A percentile compares a stretch with the other conserved stretches of the same genome.
Conservation (phyloP, 2,888 invertebrate species). For the Drosophila helvetica region DNA sequence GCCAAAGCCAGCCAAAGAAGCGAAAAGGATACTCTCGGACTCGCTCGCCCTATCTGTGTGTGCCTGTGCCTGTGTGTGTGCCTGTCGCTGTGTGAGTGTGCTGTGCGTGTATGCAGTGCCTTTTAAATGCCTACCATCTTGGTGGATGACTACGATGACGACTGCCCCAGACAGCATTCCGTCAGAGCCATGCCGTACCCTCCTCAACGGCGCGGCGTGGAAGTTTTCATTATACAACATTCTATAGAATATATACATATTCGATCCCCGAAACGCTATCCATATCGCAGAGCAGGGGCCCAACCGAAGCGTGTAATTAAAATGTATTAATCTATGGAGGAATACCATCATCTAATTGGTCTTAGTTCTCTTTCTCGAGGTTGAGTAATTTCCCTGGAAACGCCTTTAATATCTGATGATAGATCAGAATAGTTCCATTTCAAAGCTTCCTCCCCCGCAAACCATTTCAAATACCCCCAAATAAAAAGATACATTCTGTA, state of each 20-base stretch:
- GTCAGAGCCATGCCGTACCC: slow-evolving; percentile 57
- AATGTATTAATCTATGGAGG: slow-evolving; percentile 67
- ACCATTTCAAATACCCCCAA: neutral
- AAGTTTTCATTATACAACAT: slow-evolving; percentile 71
- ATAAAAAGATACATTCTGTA: neutral
- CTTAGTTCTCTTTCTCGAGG: neutral
- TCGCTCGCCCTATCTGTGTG: slow-evolving; percentile 66
- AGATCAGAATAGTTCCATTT: neutral
- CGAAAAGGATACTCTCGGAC: slow-evolving; percentile 76
- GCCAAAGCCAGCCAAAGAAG: slow-evolving; percentile 48
- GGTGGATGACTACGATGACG: slow-evolving; percentile 45
- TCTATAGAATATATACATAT: slow-evolving; percentile 52
- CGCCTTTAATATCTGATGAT: too few relatives aligned
- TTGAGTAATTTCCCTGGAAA: neutral
- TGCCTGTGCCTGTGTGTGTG: slow-evolving; percentile 57
- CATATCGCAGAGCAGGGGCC: slow-evolving; percentile 54
- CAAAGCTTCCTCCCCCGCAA: neutral
- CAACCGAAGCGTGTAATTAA: slow-evolving; percentile 73
- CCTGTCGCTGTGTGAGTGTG: slow-evolving; percentile 20
- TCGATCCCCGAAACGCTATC: slow-evolving; percentile 75
- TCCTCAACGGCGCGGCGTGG: slow-evolving; percentile 64
- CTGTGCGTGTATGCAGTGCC: slow-evolving; percentile 44
- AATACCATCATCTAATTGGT: slow-evolving; percentile 37
- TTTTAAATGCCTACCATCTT: slow-evolving; percentile 62
- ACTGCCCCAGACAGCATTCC: slow-evolving; percentile 76